phyloP scores from a whole-genome alignment of 2,888 invertebrate species.

The Tanypteryx hageni region DNA sequence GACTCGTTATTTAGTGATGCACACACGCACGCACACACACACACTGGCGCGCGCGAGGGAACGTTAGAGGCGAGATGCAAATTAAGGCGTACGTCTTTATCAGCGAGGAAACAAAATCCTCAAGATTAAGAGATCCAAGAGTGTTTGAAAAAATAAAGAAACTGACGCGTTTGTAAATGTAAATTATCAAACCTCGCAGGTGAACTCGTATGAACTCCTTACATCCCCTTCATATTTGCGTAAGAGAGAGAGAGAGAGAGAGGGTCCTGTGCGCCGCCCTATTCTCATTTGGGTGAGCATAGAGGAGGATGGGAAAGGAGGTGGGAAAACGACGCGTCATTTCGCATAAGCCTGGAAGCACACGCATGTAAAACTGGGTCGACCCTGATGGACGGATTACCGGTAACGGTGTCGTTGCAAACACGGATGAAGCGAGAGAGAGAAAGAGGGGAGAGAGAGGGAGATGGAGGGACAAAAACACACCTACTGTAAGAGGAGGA shows the following conservation, averaged over 20 bases:
- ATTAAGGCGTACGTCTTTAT: background rate
- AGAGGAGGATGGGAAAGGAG: background rate
- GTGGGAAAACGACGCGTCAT: background rate
- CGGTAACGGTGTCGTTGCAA: background rate
- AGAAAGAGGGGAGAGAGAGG: background rate
- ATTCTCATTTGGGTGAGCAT: background rate
- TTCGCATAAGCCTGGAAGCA: background rate
- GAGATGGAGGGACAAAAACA: background rate
- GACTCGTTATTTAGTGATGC: background rate
- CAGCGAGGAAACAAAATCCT: background rate
- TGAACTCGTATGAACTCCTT: background rate
- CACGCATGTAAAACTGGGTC: constrained; percentile 59
- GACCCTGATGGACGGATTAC: constrained; percentile 48
- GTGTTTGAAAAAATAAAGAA: no score
- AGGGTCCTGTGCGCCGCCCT: background rate
- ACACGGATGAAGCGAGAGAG: background rate
- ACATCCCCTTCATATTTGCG: background rate
- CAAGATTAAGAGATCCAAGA: background rate
- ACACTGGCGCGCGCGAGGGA: background rate
- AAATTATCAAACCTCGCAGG: no score
- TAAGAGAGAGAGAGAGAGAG: background rate
- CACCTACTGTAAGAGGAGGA: background rate
- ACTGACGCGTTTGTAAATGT: no score
- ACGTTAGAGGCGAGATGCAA: background rate
- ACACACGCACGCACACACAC: background rate